These are phyloP conservation scores for Papilio glaucus DNA, from an alignment of 1,140 invertebrate species.

Conservation along the genomic window DNA sequence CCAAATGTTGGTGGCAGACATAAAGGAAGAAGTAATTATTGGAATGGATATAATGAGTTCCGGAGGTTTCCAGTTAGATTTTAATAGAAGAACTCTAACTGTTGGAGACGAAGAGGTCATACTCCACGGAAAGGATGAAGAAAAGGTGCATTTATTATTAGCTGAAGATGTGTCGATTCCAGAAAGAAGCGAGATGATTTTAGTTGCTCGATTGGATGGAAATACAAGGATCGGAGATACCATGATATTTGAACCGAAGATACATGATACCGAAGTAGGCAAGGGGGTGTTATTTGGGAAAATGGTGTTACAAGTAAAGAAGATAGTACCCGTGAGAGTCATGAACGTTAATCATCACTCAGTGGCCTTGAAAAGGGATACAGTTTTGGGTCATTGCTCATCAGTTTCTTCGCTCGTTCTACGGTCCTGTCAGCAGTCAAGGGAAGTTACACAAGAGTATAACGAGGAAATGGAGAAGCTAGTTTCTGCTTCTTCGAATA, in stretches of 20 bases:
- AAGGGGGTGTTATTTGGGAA: background rate
- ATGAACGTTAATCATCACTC: conserved; percentile 11
- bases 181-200: conserved; percentile 5
- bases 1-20: too few species aligned
- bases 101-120: background rate
- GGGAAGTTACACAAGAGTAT: too few species aligned
- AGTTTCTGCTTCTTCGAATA: background rate
- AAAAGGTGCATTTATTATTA: background rate
- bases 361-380: background rate
- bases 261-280: background rate
- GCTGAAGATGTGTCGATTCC: background rate
- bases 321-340: conserved; percentile 1
- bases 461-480: too few species aligned
- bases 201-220: background rate
- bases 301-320: background rate
- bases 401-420: too few species aligned
- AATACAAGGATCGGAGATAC: background rate
- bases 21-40: conserved; percentile 13
- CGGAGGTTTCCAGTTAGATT: background rate
- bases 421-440: too few species aligned
- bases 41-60: conserved; percentile 10
- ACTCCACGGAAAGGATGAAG: background rate
- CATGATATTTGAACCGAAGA: conserved; percentile 13
- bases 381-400: background rate
- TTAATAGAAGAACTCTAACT: background rate